A percentile compares a stretch with the other conserved stretches of the same genome.
These are phyloP conservation scores for Drosophila prosaltans DNA, from an alignment of 1,140 invertebrate species.

Conservation along the genomic window DNA sequence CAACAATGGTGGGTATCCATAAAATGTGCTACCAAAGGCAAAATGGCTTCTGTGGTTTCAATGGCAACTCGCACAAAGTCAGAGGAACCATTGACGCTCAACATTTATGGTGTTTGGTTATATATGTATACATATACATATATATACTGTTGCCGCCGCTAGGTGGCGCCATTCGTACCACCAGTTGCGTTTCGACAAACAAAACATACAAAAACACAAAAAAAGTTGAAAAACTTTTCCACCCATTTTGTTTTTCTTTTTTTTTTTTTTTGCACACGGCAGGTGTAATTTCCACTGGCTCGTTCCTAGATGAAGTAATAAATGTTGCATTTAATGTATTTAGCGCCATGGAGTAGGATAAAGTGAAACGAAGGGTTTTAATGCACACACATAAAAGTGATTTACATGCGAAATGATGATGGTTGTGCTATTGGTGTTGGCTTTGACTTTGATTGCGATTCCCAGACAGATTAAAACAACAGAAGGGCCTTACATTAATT, in stretches of 20 bases:
- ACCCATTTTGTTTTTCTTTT: no score
- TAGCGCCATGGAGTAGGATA: constrained; percentile 25
- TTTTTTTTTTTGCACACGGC: background rate
- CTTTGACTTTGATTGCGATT: constrained; percentile 10
- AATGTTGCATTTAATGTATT: constrained; percentile 79
- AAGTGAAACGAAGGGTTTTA: constrained; percentile 42
- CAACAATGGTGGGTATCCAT: constrained; percentile 52
- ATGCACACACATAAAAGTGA: constrained; percentile 29
- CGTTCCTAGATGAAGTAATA: constrained; percentile 68
- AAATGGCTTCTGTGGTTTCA: constrained; percentile 78
- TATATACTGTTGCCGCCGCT: constrained; percentile 23
- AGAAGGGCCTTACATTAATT: constrained; percentile 11
- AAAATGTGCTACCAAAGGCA: constrained; percentile 80
- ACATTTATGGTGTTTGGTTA: constrained; percentile 64
- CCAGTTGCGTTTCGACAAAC: constrained; percentile 57
- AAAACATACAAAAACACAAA: constrained; percentile 25
- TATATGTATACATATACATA: no score
- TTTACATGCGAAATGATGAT: constrained; percentile 12
- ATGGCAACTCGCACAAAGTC: constrained; percentile 57
- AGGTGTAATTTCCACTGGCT: constrained; percentile 60
- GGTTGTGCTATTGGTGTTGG: constrained; percentile 4
- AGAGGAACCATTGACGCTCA: constrained; percentile 60
- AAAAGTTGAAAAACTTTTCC: constrained; percentile 37
- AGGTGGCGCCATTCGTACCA: constrained; percentile 48
- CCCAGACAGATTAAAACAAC: constrained; percentile 10